These are phyloP conservation scores for Lordiphosa collinella DNA, from an alignment of 1,140 invertebrate genomes.

Conservation along the genomic window DNA sequence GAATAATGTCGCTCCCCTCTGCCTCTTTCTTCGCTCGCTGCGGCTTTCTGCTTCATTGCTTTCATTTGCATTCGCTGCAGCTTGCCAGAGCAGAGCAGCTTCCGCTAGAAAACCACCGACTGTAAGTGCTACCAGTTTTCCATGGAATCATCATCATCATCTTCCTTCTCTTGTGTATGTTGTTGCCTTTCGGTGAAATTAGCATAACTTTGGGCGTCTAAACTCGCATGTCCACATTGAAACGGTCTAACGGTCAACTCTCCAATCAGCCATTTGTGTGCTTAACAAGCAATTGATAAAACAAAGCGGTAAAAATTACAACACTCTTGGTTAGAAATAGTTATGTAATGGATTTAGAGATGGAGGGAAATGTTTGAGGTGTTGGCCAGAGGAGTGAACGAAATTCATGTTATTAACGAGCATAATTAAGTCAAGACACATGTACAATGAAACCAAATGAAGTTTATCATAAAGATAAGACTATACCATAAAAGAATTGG, in stretches of 20 bases:
- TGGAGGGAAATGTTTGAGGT: too few species aligned
- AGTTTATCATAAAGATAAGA: too few species aligned
- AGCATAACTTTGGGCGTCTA: constrained; percentile 53
- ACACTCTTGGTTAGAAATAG: constrained; percentile 3
- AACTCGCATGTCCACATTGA: constrained; percentile 13
- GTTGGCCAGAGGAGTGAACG: too few species aligned
- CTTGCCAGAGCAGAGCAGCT: too few species aligned
- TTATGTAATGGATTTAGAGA: constrained; percentile 3
- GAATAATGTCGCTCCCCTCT: constrained; percentile 45
- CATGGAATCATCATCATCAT: constrained; percentile 30
- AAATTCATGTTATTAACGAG: too few species aligned
- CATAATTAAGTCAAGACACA: too few species aligned
- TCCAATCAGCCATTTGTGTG: constrained; percentile 26
- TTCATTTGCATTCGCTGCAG: constrained; percentile 67
- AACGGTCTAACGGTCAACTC: constrained; percentile 38
- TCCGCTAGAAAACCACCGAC: constrained; percentile 23
- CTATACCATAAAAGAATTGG: too few species aligned
- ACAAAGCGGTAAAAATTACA: constrained; percentile 45
- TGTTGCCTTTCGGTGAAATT: constrained; percentile 35
- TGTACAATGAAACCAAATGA: too few species aligned
- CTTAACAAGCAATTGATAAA: constrained; percentile 55
- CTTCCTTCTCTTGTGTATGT: constrained; percentile 25
- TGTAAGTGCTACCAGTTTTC: constrained; percentile 44
- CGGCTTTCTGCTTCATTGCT: constrained; percentile 66
- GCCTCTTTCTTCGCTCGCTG: constrained; percentile 7